phyloP scores from a whole-genome alignment of 2,888 invertebrate genomes.

The Lottia scabra region DNA sequence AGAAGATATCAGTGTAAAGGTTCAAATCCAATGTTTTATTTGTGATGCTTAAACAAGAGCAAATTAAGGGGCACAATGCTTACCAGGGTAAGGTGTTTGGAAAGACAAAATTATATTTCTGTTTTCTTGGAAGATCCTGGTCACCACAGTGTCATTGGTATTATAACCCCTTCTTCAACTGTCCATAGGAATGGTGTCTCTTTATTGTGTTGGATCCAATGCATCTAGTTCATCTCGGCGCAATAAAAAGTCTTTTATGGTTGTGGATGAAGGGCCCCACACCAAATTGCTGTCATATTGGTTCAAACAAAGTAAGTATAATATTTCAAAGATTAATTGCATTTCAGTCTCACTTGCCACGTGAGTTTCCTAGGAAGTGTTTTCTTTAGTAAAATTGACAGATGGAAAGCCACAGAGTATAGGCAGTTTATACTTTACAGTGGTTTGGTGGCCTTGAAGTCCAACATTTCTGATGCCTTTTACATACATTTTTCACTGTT shows the following conservation, averaged over 20 bases:
- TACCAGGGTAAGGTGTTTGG: conserved; percentile 41
- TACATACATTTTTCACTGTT: no score
- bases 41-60: conserved; percentile 57
- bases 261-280: conserved; percentile 32
- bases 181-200: conserved; percentile 31
- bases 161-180: conserved; percentile 19
- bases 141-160: conserved; percentile 36
- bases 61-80: conserved; percentile 48
- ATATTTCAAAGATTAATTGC: no score
- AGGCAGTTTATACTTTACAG: conserved; percentile 49
- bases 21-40: conserved; percentile 35
- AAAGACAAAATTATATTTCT: conserved; percentile 31
- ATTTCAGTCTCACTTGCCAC: conserved; percentile 28
- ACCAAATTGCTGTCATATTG: conserved; percentile 1
- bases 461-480: no score
- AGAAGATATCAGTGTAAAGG: conserved; percentile 7
- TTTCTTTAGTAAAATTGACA: conserved; percentile 35
- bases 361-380: conserved; percentile 43
- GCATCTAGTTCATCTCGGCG: conserved; percentile 54
- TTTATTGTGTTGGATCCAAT: conserved; percentile 54
- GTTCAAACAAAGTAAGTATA: not conserved
- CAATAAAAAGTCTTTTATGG: no score
- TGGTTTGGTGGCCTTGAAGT: conserved; percentile 42
- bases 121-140: conserved; percentile 30
- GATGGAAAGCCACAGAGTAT: conserved; percentile 55